phyloP scores from a whole-genome alignment of 2,797 vertebrate genomes.

The Eulemur mongoz region DNA sequence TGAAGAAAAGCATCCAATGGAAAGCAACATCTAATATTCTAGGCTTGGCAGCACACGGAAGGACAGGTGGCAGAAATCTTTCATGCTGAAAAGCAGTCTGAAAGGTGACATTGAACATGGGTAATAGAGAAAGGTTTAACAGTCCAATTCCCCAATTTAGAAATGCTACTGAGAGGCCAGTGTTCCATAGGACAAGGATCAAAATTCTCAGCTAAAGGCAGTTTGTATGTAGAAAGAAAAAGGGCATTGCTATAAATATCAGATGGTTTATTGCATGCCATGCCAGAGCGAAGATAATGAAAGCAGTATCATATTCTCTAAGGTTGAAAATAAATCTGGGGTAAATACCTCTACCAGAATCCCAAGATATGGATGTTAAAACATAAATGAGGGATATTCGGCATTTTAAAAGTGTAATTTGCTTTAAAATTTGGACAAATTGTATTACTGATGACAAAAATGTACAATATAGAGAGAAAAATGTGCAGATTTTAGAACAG shows the following conservation, averaged over 20 bases:
- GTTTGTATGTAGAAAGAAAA: slow-evolving; percentile 29
- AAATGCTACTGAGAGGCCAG: slow-evolving; percentile 41
- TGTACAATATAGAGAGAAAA: not conserved
- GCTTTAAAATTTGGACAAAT: slow-evolving; percentile 36
- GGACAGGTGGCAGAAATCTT: slow-evolving; percentile 65
- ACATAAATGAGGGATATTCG: not conserved
- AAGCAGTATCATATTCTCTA: not conserved
- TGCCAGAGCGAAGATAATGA: not conserved
- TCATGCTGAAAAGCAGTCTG: slow-evolving; percentile 55
- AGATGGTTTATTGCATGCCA: not conserved
- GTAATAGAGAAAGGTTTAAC: slow-evolving; percentile 43
- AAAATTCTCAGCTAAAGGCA: slow-evolving; percentile 42
- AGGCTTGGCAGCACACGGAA: slow-evolving; percentile 34
- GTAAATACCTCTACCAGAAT: not conserved
- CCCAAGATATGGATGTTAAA: not conserved
- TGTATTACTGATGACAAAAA: not conserved
- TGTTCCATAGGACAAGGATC: slow-evolving; percentile 50
- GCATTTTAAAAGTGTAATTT: not conserved
- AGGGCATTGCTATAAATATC: slow-evolving; percentile 43
- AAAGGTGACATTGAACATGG: slow-evolving; percentile 64
- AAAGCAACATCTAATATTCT: not conserved
- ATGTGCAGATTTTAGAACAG: not conserved
- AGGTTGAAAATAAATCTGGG: slow-evolving; percentile 21
- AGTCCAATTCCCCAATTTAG: slow-evolving; percentile 45
- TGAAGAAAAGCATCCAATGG: not conserved